These are phyloP conservation scores for Clupea harengus DNA, from an alignment of 2,113 vertebrate species.

Conservation along the genomic window DNA sequence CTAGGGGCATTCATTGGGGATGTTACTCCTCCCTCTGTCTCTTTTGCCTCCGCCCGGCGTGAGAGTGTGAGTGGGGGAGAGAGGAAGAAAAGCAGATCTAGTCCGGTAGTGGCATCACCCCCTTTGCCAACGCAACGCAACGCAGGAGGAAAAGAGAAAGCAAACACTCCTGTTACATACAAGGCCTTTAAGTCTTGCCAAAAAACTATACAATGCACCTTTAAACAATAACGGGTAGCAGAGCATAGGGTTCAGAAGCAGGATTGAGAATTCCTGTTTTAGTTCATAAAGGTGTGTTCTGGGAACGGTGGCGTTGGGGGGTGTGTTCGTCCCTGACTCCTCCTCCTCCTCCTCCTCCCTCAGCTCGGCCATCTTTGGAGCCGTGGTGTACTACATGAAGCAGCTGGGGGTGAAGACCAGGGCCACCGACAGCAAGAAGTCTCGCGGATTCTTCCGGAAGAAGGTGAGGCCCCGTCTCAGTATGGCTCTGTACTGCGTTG, in stretches of 20 bases:
- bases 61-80: too few species aligned
- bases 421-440: slow-evolving; percentile 82
- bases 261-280: background rate
- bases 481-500: background rate
- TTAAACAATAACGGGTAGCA: background rate
- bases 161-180: too few species aligned
- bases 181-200: too few species aligned
- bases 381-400: slow-evolving; percentile 83
- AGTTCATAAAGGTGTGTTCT: background rate
- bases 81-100: too few species aligned
- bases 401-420: slow-evolving; percentile 84
- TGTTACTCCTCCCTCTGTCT: too few species aligned
- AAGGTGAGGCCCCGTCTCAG: slow-evolving; percentile 62
- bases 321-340: background rate
- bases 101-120: too few species aligned
- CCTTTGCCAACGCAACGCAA: too few species aligned
- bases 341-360: background rate
- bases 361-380: slow-evolving; percentile 78
- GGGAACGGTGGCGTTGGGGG: background rate
- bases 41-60: too few species aligned
- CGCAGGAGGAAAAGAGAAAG: too few species aligned
- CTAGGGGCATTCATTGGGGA: too few species aligned
- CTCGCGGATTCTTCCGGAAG: slow-evolving; percentile 81
- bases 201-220: too few species aligned
- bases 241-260: too few species aligned